Conservation (phyloP, 2,888 invertebrate genomes). For the Lypha dubia region DNA sequence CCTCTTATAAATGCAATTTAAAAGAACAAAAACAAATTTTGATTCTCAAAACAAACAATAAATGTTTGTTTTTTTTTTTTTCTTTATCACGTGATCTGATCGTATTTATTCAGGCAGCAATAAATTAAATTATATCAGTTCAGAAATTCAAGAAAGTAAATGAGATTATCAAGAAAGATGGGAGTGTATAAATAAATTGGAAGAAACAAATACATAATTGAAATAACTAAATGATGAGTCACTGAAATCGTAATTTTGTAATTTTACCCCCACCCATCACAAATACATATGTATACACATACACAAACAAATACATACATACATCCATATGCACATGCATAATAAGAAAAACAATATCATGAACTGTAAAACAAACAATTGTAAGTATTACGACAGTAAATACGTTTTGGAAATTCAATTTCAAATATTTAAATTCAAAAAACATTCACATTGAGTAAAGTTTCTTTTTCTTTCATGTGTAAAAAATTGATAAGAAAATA, state of each 20-base stretch:
- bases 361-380: background rate
- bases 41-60: background rate
- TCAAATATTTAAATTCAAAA: background rate
- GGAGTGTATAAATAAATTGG: slow-evolving; percentile 3
- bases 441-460: background rate
- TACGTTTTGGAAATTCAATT: too few relatives aligned
- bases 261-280: background rate
- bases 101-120: background rate
- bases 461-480: background rate
- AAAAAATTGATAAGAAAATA: background rate
- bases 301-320: too few relatives aligned
- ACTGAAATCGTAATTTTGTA: background rate
- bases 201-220: slow-evolving; percentile 6
- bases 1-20: background rate
- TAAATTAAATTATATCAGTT: slow-evolving; percentile 11
- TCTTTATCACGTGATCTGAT: slow-evolving; percentile 10
- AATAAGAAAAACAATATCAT: background rate
- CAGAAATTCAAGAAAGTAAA: slow-evolving; percentile 9
- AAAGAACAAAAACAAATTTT: background rate
- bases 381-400: background rate
- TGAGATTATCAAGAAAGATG: background rate
- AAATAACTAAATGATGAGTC: slow-evolving; percentile 30
- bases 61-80: background rate
- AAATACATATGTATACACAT: background rate
- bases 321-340: background rate